Base-by-base conservation (phyloP, 1,140 invertebrate species). In the Drosophila oshimai region DNA sequence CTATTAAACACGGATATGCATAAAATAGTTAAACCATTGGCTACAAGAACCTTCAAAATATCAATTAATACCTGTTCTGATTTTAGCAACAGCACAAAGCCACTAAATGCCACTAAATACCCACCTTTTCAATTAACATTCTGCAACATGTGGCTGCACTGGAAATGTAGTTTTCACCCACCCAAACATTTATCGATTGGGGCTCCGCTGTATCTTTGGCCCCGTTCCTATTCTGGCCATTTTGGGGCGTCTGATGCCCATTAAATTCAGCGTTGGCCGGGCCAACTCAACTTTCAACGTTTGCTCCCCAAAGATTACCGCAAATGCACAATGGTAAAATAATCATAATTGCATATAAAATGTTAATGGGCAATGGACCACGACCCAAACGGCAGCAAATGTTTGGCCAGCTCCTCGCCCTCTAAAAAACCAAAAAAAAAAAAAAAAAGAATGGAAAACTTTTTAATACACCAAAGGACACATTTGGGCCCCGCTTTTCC, bases 301-400 rank as follows among this genome's bases (percentile, higher is more conserved):
- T 76, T 60, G 71, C 75, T 86, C 80, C 80, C 80, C 72, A 76
- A 86, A 86, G 80, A 86, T 86, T 86, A 86, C 81, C 80, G 61
- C 80, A 87, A 86, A 86, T 86, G 80, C 80, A 87, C 80, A 86
- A 86, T 87, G 80, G 80, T 80, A 87, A 87, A 86, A 86, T 86
- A 86, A 86, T 86, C 80, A 86, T 86, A 86, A 86, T 86, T 86
- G 80, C 80, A 86, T 86, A 86, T 87, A 86, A 84, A 86, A 86
- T 86, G 80, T 86, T 86, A 86, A 86, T 86, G 80, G 80, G 80
- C 80, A 80, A 84, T 86, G 80, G 80, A 83, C 60, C 70, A 67
- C 18, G 68, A 28, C 26, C 53, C 33, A 53, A 36, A 24, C 49
- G 33, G 17, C 31, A 24, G 9, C 54, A 31, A 44, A 50, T 39